Evolutionary conservation across 35 echinoderm and acorn worm genomes (phyloP).

Genomic region (Diadema setosum): DNA sequence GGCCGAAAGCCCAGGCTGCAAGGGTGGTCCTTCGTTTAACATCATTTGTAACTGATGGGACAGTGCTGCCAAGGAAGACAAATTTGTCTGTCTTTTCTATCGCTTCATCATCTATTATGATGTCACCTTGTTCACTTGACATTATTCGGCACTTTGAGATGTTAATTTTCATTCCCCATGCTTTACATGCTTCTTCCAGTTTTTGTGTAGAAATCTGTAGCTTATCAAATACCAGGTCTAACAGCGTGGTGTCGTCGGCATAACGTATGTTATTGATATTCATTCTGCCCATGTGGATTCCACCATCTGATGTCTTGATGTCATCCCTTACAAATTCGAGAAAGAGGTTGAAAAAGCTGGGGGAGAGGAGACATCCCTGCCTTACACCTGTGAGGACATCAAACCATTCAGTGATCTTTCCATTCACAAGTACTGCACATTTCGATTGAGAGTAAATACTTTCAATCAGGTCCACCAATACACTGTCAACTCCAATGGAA

Average conservation of each 20-base stretch:
- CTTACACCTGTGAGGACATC: neutral
- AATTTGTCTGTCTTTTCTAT: neutral
- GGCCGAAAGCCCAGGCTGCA: neutral
- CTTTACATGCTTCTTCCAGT: neutral
- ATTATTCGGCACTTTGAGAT: neutral
- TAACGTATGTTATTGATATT: neutral
- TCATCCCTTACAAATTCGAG: slow-evolving; percentile 22
- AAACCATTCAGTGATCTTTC: slow-evolving; percentile 3
- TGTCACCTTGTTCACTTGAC: neutral
- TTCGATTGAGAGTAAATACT: neutral
- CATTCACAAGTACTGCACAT: slow-evolving; percentile 21
- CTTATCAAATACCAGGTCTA: neutral
- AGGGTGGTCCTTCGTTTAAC: neutral
- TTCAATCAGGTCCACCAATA: neutral
- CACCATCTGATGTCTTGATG: neutral
- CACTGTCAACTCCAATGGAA: neutral
- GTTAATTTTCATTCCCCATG: neutral
- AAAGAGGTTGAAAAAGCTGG: slow-evolving; percentile 23
- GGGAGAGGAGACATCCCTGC: slow-evolving; percentile 15
- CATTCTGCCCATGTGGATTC: neutral
- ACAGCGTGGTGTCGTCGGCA: slow-evolving; percentile 34
- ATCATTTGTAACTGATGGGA: neutral
- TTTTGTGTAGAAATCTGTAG: neutral
- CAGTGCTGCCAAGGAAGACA: neutral
- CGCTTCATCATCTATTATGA: neutral